Evolutionary conservation across 1,140 invertebrate species (phyloP).

Genomic region (Fopius arisanus): DNA sequence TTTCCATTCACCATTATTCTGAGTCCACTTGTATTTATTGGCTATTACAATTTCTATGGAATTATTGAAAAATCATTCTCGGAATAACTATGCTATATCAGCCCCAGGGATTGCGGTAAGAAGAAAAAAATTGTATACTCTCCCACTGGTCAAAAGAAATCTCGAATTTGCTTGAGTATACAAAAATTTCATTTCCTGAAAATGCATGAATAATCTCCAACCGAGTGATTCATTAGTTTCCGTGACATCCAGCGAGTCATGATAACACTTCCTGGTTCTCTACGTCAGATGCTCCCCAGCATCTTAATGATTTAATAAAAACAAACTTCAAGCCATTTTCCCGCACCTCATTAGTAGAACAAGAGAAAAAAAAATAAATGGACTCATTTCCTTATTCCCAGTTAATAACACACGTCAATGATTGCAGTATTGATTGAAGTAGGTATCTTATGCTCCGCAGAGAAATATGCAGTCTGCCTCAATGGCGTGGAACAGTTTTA

Average conservation of each 20-base stretch:
- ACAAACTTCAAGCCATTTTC: not conserved
- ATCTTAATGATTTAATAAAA: not conserved
- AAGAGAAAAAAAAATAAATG: not conserved
- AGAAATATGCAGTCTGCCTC: constrained; percentile 59
- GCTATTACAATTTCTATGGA: too few species aligned
- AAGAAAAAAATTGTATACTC: too few species aligned
- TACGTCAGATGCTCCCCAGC: not conserved
- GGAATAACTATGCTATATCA: too few species aligned
- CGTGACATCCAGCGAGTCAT: not conserved
- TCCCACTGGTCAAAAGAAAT: too few species aligned
- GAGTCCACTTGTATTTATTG: too few species aligned
- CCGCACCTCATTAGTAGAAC: not conserved
- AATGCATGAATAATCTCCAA: too few species aligned
- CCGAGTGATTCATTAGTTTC: too few species aligned
- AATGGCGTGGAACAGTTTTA: constrained; percentile 59
- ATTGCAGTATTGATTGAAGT: constrained; percentile 61
- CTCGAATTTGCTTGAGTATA: not conserved
- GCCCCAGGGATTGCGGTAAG: too few species aligned
- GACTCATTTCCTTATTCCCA: constrained; percentile 4
- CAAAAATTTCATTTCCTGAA: too few species aligned
- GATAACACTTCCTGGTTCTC: not conserved
- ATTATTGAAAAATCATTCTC: too few species aligned
- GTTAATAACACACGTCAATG: not conserved
- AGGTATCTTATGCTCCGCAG: constrained; percentile 61
- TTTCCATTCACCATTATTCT: too few species aligned